Evolutionary conservation across 2,888 invertebrate species (phyloP).

Genomic region (Cephus pygmeus): DNA sequence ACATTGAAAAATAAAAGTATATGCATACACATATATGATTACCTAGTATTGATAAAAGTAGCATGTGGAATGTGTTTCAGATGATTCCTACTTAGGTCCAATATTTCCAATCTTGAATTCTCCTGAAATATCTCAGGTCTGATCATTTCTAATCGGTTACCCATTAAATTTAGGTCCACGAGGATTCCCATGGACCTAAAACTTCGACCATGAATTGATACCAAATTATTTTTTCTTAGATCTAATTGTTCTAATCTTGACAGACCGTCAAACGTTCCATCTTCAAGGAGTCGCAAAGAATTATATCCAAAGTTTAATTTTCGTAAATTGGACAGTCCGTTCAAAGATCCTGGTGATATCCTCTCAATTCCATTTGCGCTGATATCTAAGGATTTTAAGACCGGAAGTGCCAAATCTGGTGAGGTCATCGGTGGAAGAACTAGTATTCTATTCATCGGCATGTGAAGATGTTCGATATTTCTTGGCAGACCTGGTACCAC

Average conservation of each 20-base stretch:
- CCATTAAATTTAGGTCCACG: conserved; percentile 78
- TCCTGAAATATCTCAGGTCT: conserved; percentile 77
- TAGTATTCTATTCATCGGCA: conserved; percentile 78
- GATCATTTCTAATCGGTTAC: conserved; percentile 80
- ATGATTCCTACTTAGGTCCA: conserved; percentile 83
- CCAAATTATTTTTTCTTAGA: conserved; percentile 79
- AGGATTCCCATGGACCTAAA: conserved; percentile 74
- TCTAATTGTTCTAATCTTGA: conserved; percentile 79
- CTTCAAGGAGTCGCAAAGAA: conserved; percentile 76
- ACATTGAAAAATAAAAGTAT: not conserved
- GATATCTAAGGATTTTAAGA: conserved; percentile 79
- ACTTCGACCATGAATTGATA: conserved; percentile 74
- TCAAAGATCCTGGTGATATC: conserved; percentile 75
- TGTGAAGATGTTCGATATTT: conserved; percentile 79
- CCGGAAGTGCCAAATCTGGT: conserved; percentile 78
- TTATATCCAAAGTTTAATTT: conserved; percentile 81
- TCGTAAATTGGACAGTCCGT: conserved; percentile 75
- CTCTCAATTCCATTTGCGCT: conserved; percentile 80
- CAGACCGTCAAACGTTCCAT: conserved; percentile 77
- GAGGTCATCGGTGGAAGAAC: conserved; percentile 74
- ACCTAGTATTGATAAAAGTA: conserved; percentile 70
- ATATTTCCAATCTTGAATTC: conserved; percentile 72
- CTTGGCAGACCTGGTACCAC: conserved; percentile 83
- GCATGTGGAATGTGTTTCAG: conserved; percentile 76
- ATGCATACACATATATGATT: conserved; percentile 16